These are phyloP conservation scores for Saccostrea glomerata DNA, from an alignment of 1,140 invertebrate genomes.

Conservation along the genomic window DNA sequence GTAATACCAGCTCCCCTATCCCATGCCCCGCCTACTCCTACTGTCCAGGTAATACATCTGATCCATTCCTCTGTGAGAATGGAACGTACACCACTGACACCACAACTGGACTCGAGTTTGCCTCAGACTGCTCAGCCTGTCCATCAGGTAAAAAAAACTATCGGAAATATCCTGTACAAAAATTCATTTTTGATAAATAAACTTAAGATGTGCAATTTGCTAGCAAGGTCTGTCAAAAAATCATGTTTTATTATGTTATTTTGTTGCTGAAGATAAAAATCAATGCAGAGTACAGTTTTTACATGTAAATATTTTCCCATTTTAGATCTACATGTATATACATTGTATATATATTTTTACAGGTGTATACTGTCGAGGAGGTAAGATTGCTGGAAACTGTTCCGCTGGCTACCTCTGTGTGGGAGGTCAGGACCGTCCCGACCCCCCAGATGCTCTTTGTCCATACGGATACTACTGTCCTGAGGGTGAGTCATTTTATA, in stretches of 20 bases:
- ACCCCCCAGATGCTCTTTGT: slow-evolving; percentile 68
- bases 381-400: slow-evolving; percentile 71
- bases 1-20: slow-evolving; percentile 69
- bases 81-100: slow-evolving; percentile 69
- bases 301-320: no score
- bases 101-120: slow-evolving; percentile 61
- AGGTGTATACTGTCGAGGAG: slow-evolving; percentile 76
- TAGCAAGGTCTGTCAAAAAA: no score
- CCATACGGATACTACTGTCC: slow-evolving; percentile 76
- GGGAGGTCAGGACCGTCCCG: slow-evolving; percentile 63
- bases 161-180: no score
- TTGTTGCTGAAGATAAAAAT: no score
- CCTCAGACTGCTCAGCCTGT: slow-evolving; percentile 68
- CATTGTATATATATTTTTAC: slow-evolving; percentile 30
- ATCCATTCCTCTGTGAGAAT: slow-evolving; percentile 69
- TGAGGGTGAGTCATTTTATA: slow-evolving; percentile 60
- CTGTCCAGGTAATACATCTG: slow-evolving; percentile 69
- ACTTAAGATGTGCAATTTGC: no score
- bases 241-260: no score
- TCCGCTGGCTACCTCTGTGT: slow-evolving; percentile 72
- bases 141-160: slow-evolving; percentile 62
- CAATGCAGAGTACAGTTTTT: no score
- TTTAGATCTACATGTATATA: not conserved
- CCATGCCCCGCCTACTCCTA: slow-evolving; percentile 71
- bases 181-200: no score